phyloP scores from a whole-genome alignment of 35 echinoderm and acorn worm genomes.

The Stichopus chloronotus region DNA sequence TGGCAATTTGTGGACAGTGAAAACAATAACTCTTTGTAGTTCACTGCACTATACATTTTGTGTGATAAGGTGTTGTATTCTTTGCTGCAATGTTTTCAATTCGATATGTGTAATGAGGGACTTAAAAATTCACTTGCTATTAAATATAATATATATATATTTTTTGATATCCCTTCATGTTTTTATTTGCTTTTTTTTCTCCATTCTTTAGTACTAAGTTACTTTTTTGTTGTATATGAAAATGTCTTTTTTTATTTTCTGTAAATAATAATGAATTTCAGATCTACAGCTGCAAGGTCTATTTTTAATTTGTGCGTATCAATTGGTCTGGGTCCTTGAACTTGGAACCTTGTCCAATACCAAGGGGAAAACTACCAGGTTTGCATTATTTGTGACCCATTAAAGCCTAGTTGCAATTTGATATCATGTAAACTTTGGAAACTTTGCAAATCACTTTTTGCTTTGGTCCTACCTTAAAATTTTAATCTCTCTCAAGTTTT shows the following conservation, averaged over 20 bases:
- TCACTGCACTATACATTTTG: neutral
- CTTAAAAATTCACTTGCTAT: neutral
- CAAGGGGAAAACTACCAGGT: too few relatives aligned
- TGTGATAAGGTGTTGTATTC: neutral
- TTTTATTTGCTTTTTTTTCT: neutral
- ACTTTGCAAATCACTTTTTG: too few relatives aligned
- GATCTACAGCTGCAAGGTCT: neutral
- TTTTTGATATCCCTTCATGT: neutral
- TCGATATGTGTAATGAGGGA: neutral
- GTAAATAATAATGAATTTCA: neutral
- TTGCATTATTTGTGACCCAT: too few relatives aligned
- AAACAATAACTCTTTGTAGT: neutral
- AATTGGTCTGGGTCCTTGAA: too few relatives aligned
- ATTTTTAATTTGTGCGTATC: too few relatives aligned
- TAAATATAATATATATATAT: neutral
- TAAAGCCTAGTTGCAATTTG: too few relatives aligned
- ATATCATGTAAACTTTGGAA: too few relatives aligned
- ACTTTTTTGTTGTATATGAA: neutral
- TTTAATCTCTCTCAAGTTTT: too few relatives aligned
- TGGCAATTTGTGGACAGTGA: neutral
- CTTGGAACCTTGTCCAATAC: too few relatives aligned
- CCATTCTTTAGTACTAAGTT: neutral
- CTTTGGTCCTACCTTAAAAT: too few relatives aligned
- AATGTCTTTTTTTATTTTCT: neutral
- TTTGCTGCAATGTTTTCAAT: constrained; percentile 5